phyloP scores from a whole-genome alignment of 1,140 invertebrate genomes.

The Battus philenor region DNA sequence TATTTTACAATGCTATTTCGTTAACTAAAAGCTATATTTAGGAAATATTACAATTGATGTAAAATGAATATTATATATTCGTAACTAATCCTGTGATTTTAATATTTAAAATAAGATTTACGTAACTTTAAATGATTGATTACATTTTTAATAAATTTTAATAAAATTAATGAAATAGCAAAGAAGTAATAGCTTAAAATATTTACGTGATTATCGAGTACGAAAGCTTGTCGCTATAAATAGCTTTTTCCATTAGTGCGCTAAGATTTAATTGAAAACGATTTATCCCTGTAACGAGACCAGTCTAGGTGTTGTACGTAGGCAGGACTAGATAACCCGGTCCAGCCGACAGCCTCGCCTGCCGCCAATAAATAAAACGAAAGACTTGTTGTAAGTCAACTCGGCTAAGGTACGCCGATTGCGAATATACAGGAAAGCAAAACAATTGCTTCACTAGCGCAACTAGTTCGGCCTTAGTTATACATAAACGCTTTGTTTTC shows the following conservation, averaged over 20 bases:
- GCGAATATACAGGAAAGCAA: conserved; percentile 11
- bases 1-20: too few species aligned
- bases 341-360: conserved; percentile 24
- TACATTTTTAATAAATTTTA: too few species aligned
- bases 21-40: too few species aligned
- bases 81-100: too few species aligned
- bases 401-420: conserved; percentile 5
- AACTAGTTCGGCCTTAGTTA: conserved; percentile 1
- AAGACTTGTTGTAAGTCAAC: conserved; percentile 24
- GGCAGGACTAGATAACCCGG: conserved; percentile 28
- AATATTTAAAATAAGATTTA: too few species aligned
- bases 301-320: conserved; percentile 33
- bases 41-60: too few species aligned
- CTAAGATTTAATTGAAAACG: conserved; percentile 19
- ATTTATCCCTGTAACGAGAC: conserved; percentile 16
- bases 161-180: too few species aligned
- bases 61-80: too few species aligned
- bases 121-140: too few species aligned
- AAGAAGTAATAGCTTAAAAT: too few species aligned
- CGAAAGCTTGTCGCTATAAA: neutral
- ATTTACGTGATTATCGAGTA: too few species aligned
- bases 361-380: conserved; percentile 37
- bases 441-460: conserved; percentile 6
- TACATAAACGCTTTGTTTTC: too few species aligned
- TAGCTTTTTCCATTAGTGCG: conserved; percentile 11